Evolutionary conservation across 1,140 invertebrate species (phyloP), one percentile per base, ranked within the genome.

Genomic region (Druon quercuslanigerum): DNA sequence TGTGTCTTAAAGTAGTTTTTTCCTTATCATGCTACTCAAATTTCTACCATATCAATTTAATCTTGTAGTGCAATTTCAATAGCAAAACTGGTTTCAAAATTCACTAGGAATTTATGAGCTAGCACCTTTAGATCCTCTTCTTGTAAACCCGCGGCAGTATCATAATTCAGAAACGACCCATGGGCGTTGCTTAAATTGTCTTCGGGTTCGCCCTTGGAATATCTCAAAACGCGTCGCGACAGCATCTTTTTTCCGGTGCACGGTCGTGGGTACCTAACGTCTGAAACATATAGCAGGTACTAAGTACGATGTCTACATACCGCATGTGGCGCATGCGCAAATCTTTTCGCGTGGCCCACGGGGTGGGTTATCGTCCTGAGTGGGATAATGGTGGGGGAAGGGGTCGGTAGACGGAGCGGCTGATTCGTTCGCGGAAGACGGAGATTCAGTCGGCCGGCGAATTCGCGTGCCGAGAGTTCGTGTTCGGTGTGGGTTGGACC

Each of bases 371-470:
- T 70, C 51, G 20, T 51, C 57, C 14, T 46, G 73, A 52, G 73
- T 60, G 54, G 33, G 51, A 56, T 54, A 75, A 79, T 77, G 79
- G 80, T 72, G 77, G 76, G 83, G 83, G 79, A 78, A 77, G 79
- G 72, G 75, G 81, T 77, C 72, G 81, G 79, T 80, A 81, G 73
- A 73, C 72, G 83, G 87, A 87, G 86, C 75, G 80, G 87, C 78
- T 76, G 79, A 88, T 83, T 80, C 85, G 86, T 86, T 85, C 80
- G 77, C 86, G 83, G 82, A 80, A 85, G 86, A 90, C 81, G 87
- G 87, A 86, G 82, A 77, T 84, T 90, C 88, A 91, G 90, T 91
- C 87, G 89, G 89, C 89, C 89, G 90, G 90, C 90, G 86, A 90
- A 89, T 88, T 90, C 88, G 90, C 90, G 90, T 89, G 90, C 88